A percentile compares a stretch with the other conserved stretches of the same genome.
These are phyloP conservation scores for Amitus sp. DNA, from an alignment of 2,888 invertebrate genomes.

Conservation along the genomic window DNA sequence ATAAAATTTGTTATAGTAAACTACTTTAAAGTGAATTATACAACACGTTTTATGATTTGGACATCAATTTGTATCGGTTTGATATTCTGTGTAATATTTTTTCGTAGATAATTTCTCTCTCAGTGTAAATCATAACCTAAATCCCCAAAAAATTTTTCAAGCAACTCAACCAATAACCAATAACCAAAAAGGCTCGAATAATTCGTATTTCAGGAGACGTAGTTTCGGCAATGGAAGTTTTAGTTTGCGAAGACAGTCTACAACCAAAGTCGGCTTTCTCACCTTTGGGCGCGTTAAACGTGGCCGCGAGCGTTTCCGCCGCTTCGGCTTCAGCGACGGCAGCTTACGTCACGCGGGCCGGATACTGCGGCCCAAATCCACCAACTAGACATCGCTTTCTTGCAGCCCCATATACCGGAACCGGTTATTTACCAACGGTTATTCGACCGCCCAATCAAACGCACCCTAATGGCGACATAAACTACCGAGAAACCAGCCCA, in stretches of 20 bases:
- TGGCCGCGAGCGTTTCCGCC: constrained; percentile 54
- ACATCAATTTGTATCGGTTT: too few species aligned
- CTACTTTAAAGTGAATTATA: too few species aligned
- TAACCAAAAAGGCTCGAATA: not conserved
- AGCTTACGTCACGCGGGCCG: constrained; percentile 51
- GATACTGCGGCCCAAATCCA: constrained; percentile 69
- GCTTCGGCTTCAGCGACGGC: constrained; percentile 57
- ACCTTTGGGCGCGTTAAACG: constrained; percentile 71
- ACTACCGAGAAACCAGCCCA: constrained; percentile 58
- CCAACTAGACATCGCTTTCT: constrained; percentile 78
- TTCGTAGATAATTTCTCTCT: too few species aligned
- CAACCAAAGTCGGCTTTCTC: constrained; percentile 82
- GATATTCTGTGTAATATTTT: too few species aligned
- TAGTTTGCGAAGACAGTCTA: constrained; percentile 76
- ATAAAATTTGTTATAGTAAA: too few species aligned
- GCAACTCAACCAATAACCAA: too few species aligned
- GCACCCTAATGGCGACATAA: constrained; percentile 58
- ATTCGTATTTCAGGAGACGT: constrained; percentile 75
- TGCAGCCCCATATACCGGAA: constrained; percentile 84
- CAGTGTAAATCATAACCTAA: too few species aligned
- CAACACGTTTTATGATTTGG: too few species aligned
- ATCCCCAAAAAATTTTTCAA: too few species aligned
- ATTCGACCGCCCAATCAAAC: constrained; percentile 68
- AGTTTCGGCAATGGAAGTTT: constrained; percentile 91
- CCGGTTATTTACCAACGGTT: constrained; percentile 84